Evolutionary conservation across 2,888 invertebrate species (phyloP).

Genomic region (Uropetala carovei): DNA sequence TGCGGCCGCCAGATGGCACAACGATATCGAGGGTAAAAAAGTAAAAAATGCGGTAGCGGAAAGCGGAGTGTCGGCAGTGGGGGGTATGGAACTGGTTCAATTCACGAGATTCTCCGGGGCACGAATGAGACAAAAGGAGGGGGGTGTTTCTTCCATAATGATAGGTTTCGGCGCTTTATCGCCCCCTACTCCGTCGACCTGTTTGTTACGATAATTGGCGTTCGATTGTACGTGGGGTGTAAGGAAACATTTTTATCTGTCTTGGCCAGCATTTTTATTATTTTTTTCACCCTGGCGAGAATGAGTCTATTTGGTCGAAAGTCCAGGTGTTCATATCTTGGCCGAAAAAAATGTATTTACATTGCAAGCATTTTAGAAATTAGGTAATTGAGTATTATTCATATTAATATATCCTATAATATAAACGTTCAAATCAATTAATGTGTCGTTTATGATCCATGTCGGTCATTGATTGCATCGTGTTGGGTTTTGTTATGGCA

Average conservation of each 20-base stretch:
- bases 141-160: constrained; percentile 1
- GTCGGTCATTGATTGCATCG: too few species aligned
- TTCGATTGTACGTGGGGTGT: background rate
- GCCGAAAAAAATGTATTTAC: too few species aligned
- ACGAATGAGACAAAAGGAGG: constrained; percentile 31
- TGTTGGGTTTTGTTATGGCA: too few species aligned
- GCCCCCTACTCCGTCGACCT: background rate
- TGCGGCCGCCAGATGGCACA: constrained; percentile 43
- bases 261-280: background rate
- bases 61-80: too few species aligned
- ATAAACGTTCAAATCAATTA: too few species aligned
- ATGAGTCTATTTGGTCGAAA: too few species aligned
- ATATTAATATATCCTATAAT: too few species aligned
- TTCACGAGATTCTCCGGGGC: constrained; percentile 6
- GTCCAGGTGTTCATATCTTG: too few species aligned
- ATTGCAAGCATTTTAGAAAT: too few species aligned
- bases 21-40: background rate
- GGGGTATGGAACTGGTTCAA: constrained; percentile 30
- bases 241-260: background rate
- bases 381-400: too few species aligned
- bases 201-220: constrained; percentile 11
- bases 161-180: constrained; percentile 55
- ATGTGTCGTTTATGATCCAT: too few species aligned
- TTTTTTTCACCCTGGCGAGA: too few species aligned
- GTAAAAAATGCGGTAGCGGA: constrained; percentile 5